phyloP scores from a whole-genome alignment of 2,113 vertebrate genomes.

The Columba livia region DNA sequence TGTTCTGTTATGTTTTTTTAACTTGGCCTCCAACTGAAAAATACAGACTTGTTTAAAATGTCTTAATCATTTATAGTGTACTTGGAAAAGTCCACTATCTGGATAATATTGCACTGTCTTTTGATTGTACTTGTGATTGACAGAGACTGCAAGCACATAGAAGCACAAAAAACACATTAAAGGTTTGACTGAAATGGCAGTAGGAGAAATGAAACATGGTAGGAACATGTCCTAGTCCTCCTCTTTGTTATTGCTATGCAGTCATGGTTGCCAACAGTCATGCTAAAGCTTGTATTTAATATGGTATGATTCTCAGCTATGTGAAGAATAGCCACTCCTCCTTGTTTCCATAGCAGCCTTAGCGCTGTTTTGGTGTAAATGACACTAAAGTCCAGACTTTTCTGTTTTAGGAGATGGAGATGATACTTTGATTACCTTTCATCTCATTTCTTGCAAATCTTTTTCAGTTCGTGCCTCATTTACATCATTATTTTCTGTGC shows the following conservation, averaged over 20 bases:
- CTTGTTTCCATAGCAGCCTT: background rate
- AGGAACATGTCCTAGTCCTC: background rate
- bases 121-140: background rate
- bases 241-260: background rate
- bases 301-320: background rate
- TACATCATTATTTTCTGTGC: background rate
- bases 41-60: background rate
- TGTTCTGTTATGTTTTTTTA: background rate
- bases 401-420: background rate
- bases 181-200: background rate
- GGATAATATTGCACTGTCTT: background rate
- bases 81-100: background rate
- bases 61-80: background rate
- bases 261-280: background rate
- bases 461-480: background rate
- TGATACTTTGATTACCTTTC: background rate
- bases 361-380: background rate
- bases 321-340: background rate
- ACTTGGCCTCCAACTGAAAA: background rate
- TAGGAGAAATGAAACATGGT: background rate
- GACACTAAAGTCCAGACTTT: background rate
- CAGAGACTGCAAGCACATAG: background rate
- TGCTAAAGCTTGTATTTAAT: background rate
- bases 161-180: background rate
- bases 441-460: background rate